Conservation (phyloP, 2,797 vertebrate genomes). For the Passerculus sandwichensis region DNA sequence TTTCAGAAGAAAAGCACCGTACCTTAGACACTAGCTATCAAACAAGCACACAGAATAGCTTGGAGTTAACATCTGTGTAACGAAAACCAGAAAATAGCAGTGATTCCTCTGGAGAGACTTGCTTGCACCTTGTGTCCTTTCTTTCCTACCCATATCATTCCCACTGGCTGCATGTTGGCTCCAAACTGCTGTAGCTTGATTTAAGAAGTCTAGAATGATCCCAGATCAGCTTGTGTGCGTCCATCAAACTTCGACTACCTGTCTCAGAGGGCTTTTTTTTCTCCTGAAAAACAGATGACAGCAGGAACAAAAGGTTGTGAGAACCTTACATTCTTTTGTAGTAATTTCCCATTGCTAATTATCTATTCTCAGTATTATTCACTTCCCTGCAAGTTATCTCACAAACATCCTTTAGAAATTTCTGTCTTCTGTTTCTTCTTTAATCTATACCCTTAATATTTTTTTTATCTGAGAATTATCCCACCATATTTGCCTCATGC, state of each 20-base stretch:
- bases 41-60: background rate
- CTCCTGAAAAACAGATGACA: background rate
- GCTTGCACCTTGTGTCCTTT: background rate
- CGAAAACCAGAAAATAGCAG: background rate
- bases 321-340: constrained; percentile 17
- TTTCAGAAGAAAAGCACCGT: constrained; percentile 50
- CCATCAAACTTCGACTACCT: background rate
- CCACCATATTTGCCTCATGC: background rate
- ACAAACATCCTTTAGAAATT: background rate
- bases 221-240: background rate
- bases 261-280: background rate
- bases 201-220: background rate
- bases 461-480: background rate
- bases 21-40: constrained; percentile 15
- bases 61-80: constrained; percentile 12
- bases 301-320: constrained; percentile 31
- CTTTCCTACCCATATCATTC: background rate
- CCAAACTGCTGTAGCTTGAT: background rate
- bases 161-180: background rate
- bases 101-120: background rate
- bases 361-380: background rate
- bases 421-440: background rate
- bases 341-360: constrained; percentile 37
- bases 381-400: background rate
- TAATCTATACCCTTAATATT: background rate